phyloP scores from a whole-genome alignment of 2,797 vertebrate species.

The Mormyrops boulengeri region DNA sequence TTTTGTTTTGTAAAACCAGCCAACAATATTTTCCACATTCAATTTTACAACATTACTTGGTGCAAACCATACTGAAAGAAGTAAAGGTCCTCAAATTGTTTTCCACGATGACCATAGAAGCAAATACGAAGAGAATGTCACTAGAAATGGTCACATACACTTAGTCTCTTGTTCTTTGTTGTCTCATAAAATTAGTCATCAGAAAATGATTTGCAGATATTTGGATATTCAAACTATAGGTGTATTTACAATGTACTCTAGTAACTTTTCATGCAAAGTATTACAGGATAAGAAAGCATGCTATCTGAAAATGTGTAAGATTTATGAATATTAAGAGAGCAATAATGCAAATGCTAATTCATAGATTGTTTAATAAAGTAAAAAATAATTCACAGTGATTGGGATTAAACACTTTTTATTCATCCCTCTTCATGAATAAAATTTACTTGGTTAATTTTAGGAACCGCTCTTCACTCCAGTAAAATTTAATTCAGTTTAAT shows the following conservation, averaged over 20 bases:
- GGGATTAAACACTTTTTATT: neutral
- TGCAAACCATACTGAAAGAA: neutral
- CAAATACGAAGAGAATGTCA: neutral
- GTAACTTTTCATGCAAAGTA: neutral
- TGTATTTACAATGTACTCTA: neutral
- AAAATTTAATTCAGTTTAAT: neutral
- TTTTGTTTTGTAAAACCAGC: neutral
- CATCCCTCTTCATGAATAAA: neutral
- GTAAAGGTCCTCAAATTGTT: neutral
- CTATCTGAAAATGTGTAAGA: neutral
- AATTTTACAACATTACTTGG: neutral
- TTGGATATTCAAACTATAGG: neutral
- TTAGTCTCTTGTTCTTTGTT: neutral
- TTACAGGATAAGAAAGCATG: neutral
- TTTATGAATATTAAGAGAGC: neutral
- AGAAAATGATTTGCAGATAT: neutral
- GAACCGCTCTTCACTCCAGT: neutral
- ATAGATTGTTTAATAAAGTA: slow-evolving; percentile 9
- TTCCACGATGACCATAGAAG: neutral
- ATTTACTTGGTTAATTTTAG: neutral
- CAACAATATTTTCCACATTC: neutral
- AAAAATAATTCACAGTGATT: neutral
- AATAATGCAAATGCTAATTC: neutral
- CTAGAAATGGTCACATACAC: neutral
- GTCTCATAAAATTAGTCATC: neutral